Base-by-base conservation (phyloP, 2,888 invertebrate species). In the Microctonus brassicae region DNA sequence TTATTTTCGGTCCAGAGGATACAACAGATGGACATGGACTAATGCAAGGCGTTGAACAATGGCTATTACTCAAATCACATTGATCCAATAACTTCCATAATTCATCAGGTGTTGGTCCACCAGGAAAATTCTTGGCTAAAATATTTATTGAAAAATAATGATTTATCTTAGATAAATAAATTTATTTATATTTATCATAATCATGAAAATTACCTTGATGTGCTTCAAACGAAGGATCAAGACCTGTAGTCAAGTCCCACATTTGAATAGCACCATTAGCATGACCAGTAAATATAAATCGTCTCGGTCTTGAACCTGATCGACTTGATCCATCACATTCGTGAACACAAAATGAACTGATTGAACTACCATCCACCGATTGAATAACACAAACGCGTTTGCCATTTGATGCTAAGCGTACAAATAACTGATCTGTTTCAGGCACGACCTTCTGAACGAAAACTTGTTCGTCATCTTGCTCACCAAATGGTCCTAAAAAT, bases 381-480 rank as follows among this genome's bases (percentile, higher is more conserved):
- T 95, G 94, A 77, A 99, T 97, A 5, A 96, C 94, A 88, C 98
- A 98, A 24, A 98, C 95, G 80, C 98, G 92, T 89, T 96, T 96
- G 0, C 98, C 98, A 87, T 96, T 97, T 0, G 98, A 98, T 1
- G 99, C 98, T 57, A 98, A 89, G 68, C 99, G 91, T 11, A 99
- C 97, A 86, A 97, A 98, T 26, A 99, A 88, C 76, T 97, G 96
- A 87, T 98, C 97, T 0, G 98, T 97, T 85, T 98, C 98, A 0
- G 98, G 98, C 13, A 99, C 96, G 11, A 99, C 96, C 90, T 98
- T 97, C 88, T 99, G 99, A 61, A 99, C 94, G 85, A 99, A 98
- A 73, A 99, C 95, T 89, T 97, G 98, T 83, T 98, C 97, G 84
- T 98, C 98, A 85, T 99, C 97, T 87, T 97, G 97, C 85, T 99